Evolutionary conservation across 1,140 invertebrate genomes (phyloP).

Genomic region (Heliconius hermathena): DNA sequence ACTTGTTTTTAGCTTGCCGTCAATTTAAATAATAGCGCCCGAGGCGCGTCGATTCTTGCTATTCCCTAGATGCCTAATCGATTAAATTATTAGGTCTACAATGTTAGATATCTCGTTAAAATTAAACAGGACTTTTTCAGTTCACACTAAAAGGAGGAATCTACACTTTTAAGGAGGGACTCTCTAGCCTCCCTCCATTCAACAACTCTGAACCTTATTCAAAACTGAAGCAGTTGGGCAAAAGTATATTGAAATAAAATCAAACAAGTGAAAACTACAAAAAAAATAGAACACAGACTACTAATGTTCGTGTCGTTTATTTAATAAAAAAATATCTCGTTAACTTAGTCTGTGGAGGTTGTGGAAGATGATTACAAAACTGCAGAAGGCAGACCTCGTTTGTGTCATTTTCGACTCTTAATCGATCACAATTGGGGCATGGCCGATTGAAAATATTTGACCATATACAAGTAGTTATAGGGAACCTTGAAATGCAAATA

Average conservation of each 20-base stretch:
- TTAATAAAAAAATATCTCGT: too few species aligned
- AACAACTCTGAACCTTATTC: too few species aligned
- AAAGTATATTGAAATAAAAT: too few species aligned
- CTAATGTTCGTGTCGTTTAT: too few species aligned
- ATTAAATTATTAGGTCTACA: slow-evolving; percentile 21
- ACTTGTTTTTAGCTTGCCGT: slow-evolving; percentile 45
- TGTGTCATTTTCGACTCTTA: slow-evolving; percentile 23
- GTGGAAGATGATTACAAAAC: slow-evolving; percentile 7
- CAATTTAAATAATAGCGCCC: slow-evolving; percentile 49
- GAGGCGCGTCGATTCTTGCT: slow-evolving; percentile 32
- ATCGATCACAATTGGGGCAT: slow-evolving; percentile 35
- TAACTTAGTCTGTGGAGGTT: neutral
- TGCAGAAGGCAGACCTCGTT: slow-evolving; percentile 8
- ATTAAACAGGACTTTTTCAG: too few species aligned
- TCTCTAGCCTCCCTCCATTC: too few species aligned
- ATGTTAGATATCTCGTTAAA: neutral
- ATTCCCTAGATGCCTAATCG: slow-evolving; percentile 35
- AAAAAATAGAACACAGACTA: too few species aligned
- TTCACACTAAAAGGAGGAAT: too few species aligned
- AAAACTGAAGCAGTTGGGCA: too few species aligned
- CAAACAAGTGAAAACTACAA: too few species aligned
- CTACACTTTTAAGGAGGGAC: too few species aligned
- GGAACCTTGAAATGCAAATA: slow-evolving; percentile 29
- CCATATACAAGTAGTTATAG: slow-evolving; percentile 16
- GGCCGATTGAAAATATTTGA: slow-evolving; percentile 38